Evolutionary conservation across 2,888 invertebrate species (phyloP).

Genomic region (Endomychus coccineus): DNA sequence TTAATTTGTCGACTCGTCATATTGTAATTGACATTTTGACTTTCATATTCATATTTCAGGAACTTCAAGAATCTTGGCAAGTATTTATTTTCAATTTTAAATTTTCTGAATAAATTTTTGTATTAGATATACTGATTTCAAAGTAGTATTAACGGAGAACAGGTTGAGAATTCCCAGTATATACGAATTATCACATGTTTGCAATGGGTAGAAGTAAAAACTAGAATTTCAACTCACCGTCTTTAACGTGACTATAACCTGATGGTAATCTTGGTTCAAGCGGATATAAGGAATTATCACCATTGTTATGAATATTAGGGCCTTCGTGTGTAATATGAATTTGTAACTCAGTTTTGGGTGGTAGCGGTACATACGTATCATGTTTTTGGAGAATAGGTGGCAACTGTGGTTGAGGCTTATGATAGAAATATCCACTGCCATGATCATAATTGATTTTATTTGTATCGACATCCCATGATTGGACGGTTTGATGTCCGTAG

Average conservation of each 20-base stretch:
- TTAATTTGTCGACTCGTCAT: no score
- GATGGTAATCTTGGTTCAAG: constrained; percentile 29
- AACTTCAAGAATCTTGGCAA: no score
- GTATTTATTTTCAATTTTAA: no score
- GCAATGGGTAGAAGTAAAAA: no score
- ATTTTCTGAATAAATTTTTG: no score
- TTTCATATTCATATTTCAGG: no score
- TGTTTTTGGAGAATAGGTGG: constrained; percentile 11
- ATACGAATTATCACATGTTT: no score
- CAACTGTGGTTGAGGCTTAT: constrained; percentile 1
- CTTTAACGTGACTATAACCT: constrained; percentile 33
- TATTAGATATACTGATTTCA: no score
- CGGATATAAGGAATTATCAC: constrained; percentile 29
- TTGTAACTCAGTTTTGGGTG: constrained; percentile 9
- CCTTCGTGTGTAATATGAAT: constrained; percentile 14
- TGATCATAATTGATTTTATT: constrained; percentile 11
- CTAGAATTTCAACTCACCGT: constrained; percentile 34
- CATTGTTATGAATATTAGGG: constrained; percentile 9
- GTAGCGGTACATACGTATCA: constrained; percentile 8
- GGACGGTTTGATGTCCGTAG: constrained; percentile 22
- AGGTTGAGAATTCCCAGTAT: no score
- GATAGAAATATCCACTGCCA: no score
- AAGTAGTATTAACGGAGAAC: no score
- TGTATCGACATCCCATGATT: constrained; percentile 35
- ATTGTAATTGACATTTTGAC: no score